phyloP scores from a whole-genome alignment of 2,797 vertebrate species.

The Salmo trutta region DNA sequence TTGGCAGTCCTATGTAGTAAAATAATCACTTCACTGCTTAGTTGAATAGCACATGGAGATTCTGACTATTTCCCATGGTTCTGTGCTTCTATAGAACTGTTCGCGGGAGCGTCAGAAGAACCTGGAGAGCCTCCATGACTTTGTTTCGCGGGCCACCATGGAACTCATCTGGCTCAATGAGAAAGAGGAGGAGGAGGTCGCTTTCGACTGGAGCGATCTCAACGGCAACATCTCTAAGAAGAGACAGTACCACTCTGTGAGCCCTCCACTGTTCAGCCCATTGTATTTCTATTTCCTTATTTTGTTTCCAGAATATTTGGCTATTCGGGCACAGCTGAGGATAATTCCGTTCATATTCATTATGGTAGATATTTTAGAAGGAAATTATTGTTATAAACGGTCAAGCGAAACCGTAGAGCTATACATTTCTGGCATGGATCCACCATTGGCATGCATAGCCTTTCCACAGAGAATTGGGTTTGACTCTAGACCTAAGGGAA shows the following conservation, averaged over 20 bases:
- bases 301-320: background rate
- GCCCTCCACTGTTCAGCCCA: slow-evolving; percentile 34
- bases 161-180: slow-evolving; percentile 99
- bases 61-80: background rate
- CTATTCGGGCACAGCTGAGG: background rate
- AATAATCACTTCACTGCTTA: background rate
- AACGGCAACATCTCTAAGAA: slow-evolving; percentile 86
- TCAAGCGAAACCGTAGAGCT: background rate
- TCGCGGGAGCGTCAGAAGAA: slow-evolving; percentile 87
- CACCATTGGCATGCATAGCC: too few species aligned
- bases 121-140: slow-evolving; percentile 89
- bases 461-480: background rate
- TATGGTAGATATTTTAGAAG: background rate
- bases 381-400: background rate
- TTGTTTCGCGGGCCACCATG: slow-evolving; percentile 91
- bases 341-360: background rate
- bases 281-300: background rate
- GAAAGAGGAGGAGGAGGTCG: slow-evolving; percentile 98
- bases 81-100: slow-evolving; percentile 74
- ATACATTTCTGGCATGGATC: background rate
- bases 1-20: background rate
- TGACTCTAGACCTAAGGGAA: background rate
- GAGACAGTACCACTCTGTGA: slow-evolving; percentile 92
- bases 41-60: background rate
- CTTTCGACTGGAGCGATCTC: slow-evolving; percentile 97